phyloP scores from a whole-genome alignment of 2,888 invertebrate species.

The Isotomurus palustris region DNA sequence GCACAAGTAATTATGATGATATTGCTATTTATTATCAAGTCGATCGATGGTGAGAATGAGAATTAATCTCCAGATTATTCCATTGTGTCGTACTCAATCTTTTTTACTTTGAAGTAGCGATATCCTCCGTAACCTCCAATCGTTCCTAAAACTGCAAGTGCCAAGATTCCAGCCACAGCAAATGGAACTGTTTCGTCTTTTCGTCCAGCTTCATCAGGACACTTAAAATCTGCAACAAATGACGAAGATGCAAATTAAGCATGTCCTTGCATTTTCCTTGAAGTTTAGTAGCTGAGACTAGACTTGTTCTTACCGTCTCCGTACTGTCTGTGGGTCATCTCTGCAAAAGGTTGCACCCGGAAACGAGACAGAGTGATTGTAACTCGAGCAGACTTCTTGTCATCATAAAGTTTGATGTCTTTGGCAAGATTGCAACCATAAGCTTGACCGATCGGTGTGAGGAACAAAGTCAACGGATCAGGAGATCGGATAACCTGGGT shows the following conservation, averaged over 20 bases:
- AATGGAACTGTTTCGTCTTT: slow-evolving; percentile 78
- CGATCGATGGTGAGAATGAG: not conserved
- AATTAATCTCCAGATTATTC: slow-evolving; percentile 57
- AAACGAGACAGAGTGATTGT: slow-evolving; percentile 64
- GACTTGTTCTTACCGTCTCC: slow-evolving; percentile 59
- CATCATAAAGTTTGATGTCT: slow-evolving; percentile 56
- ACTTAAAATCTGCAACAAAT: slow-evolving; percentile 52
- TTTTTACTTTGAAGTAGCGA: slow-evolving; percentile 81
- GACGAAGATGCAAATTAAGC: too few relatives aligned
- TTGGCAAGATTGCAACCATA: slow-evolving; percentile 68
- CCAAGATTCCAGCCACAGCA: slow-evolving; percentile 75
- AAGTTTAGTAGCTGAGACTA: slow-evolving; percentile 10
- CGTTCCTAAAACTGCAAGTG: slow-evolving; percentile 73
- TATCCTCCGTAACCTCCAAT: slow-evolving; percentile 79
- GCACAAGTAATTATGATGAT: too few relatives aligned
- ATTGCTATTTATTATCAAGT: not conserved
- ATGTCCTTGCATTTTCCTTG: slow-evolving; percentile 17
- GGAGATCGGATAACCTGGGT: slow-evolving; percentile 39
- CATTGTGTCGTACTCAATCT: slow-evolving; percentile 88
- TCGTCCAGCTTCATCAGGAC: slow-evolving; percentile 55
- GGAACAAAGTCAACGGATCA: slow-evolving; percentile 57
- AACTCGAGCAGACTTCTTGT: slow-evolving; percentile 54
- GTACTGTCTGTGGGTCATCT: slow-evolving; percentile 63
- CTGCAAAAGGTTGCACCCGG: slow-evolving; percentile 82
- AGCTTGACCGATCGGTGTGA: slow-evolving; percentile 81